Evolutionary conservation across 2,113 vertebrate genomes (phyloP).

Genomic region (Tauraco erythrolophus): DNA sequence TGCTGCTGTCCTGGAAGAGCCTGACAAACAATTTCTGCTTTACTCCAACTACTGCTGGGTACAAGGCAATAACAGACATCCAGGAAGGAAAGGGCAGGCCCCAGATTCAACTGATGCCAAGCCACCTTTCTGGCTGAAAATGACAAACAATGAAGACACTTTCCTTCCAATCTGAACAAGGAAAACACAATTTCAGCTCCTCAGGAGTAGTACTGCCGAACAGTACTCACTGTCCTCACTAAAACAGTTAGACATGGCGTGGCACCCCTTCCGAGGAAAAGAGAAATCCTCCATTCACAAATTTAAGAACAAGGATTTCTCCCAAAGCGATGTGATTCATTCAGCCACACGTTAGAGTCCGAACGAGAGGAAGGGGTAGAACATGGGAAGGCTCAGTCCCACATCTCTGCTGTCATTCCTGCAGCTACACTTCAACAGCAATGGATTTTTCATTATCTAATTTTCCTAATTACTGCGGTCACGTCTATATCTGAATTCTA

Average conservation of each 20-base stretch:
- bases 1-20: slow-evolving; percentile 97
- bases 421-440: neutral
- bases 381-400: neutral
- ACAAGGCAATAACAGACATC: neutral
- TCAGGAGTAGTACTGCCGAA: neutral
- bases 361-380: neutral
- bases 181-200: fast-evolving
- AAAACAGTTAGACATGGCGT: fast-evolving
- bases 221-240: no score
- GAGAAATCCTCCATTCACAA: neutral
- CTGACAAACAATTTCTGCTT: slow-evolving; percentile 71
- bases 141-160: neutral
- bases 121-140: neutral
- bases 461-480: neutral
- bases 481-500: neutral
- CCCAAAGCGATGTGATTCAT: neutral
- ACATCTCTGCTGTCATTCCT: neutral
- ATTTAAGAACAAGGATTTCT: neutral
- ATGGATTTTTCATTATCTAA: fast-evolving
- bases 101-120: neutral
- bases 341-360: neutral
- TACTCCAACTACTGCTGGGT: neutral
- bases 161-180: neutral
- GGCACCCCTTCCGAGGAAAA: neutral
- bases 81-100: neutral